Evolutionary conservation across 2,888 invertebrate genomes (phyloP), one percentile per base, ranked within the genome.

Genomic region (Philaethria dido): DNA sequence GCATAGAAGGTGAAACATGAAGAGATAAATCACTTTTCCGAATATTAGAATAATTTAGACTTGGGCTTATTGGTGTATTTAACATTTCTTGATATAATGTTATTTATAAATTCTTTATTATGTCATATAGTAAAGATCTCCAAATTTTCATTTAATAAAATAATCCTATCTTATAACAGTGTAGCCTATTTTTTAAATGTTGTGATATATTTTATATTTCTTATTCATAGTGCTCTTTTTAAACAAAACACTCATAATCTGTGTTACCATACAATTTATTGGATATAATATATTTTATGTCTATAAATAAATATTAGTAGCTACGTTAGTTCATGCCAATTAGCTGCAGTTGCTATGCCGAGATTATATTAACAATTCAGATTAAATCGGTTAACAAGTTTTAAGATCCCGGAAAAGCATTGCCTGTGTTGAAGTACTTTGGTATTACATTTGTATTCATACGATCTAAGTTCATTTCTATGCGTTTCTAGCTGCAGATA

Each of bases 341-440:
- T 89, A 90, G 83, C 29, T 16, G 52, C 16, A 77, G 64, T 74
- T 72, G 73, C 73, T 81, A 84, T 84, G 78, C 76, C 69, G 75
- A 81, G 61, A 86, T 86, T 74, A 80, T 79, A 90, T 89, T 88
- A 86, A 85, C 87, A 84, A 86, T 87, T 86, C 82, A 86, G 86
- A 90, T 89, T 86, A 84, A 82, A 86, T 85, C 83, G 81, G 77
- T 67, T 69, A 71, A 64, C 70, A 64, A 65, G 68, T 47, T 60
- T 60, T 69, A 66, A 48, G 66, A 66, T 69, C 66, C 69, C 52
- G 69, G 69, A 69, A 69, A 66, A 63, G 55, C 48, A 47, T 39
- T 48, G 62, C 50, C 57, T 42, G 25, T 57, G 52, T 45, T 44
- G n/a, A 16, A 62, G 55, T 29, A 54, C 47, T 66, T 52, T 11